phyloP scores from a whole-genome alignment of 1,140 invertebrate species.

The Lepidurus apus region DNA sequence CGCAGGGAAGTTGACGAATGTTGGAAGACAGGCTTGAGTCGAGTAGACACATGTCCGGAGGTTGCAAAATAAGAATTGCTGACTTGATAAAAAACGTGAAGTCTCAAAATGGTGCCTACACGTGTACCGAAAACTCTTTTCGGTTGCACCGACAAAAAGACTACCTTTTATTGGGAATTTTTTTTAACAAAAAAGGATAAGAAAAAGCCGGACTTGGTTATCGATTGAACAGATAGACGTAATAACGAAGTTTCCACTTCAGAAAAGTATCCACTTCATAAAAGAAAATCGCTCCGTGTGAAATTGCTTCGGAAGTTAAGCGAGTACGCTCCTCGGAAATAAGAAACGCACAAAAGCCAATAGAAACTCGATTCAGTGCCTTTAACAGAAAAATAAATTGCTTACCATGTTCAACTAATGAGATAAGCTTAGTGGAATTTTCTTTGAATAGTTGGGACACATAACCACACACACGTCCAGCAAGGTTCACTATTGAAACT shows the following conservation, averaged over 20 bases:
- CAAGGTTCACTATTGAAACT: neutral
- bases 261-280: neutral
- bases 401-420: neutral
- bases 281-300: neutral
- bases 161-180: neutral
- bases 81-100: neutral
- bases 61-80: neutral
- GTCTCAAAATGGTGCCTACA: neutral
- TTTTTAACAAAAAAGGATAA: neutral
- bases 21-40: too few species aligned
- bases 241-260: conserved; percentile 15
- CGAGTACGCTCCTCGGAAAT: neutral
- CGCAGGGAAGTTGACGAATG: too few species aligned
- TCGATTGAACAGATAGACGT: neutral
- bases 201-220: neutral
- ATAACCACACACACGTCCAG: neutral
- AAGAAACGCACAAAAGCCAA: neutral
- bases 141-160: neutral
- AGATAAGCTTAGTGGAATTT: neutral
- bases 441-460: neutral
- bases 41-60: too few species aligned
- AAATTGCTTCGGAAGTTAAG: neutral
- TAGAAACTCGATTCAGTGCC: neutral
- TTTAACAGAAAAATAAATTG: neutral
- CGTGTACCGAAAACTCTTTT: neutral